Evolutionary conservation across 2,113 vertebrate species (phyloP), one percentile per base, ranked within the genome.

Genomic region (Pampusana beccarii): DNA sequence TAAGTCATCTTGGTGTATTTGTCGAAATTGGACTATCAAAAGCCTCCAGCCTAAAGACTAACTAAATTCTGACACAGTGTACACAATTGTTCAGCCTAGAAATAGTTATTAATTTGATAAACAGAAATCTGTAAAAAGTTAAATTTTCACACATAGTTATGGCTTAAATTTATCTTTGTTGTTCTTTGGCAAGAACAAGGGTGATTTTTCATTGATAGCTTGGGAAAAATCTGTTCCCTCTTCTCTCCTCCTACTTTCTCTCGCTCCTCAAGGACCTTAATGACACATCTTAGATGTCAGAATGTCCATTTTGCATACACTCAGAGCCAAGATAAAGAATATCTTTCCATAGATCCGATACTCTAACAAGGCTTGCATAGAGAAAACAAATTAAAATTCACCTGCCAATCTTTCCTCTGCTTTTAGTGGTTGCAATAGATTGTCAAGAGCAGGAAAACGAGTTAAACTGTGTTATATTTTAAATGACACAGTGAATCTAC

Each of bases 401-500:
- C 58, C 73, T 86, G 24, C 19, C 82, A 86, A 10, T 80, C 31
- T 75, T 90, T 85, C 28, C 21, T 34, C 5, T 71, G 66, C 17
- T 82, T 95, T 95, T 66, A 75, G 70, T 95, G 61, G 58, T 64
- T 89, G 60, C 15, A 77, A 83, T 87, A 88, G 64, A 62, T 81
- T 91, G 80, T 93, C 73, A 91, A 67, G 36, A 53, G 15, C 38
- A 90, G 61, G 48, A 61, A 73, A 56, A 79, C 95, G 50, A 96
- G 48, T 94, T 95, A 93, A 91, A 80, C 28, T 34, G 23, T 66
- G 9, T 46, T 96, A 57, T 78, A 97, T 97, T 96, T 95, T 92
- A 98, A 96, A 93, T 94, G 97, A 96, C 93, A 91, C 21, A 24
- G 28, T 79, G 74, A 96, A 93, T 95, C 62, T 92, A 95, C 53